phyloP scores from a whole-genome alignment of 1,140 invertebrate species.

The Pseudomyrmex pallidus region DNA sequence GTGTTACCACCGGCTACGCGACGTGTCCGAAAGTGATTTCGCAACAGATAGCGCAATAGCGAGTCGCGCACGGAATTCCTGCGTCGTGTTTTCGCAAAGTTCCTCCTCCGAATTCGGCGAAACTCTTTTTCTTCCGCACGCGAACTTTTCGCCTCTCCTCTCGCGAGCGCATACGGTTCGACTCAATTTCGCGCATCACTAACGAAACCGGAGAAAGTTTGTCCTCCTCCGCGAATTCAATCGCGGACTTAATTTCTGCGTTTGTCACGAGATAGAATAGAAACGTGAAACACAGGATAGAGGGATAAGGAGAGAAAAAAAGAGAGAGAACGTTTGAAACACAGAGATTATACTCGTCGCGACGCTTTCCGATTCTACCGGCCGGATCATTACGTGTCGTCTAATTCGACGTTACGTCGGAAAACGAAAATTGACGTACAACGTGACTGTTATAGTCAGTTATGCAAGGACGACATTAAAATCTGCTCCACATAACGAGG shows the following conservation, averaged over 20 bases:
- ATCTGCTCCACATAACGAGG: not conserved
- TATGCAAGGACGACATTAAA: constrained; percentile 7
- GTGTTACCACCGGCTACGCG: constrained; percentile 14
- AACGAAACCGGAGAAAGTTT: constrained; percentile 44
- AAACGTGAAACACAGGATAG: not conserved
- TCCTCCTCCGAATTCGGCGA: not conserved
- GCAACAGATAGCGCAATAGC: constrained; percentile 7
- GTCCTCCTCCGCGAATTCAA: constrained; percentile 24
- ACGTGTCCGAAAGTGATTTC: constrained; percentile 56
- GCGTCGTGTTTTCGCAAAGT: not conserved
- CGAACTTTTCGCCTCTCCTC: not conserved
- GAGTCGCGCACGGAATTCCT: constrained; percentile 18
- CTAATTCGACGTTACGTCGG: constrained; percentile 32
- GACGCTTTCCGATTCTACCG: constrained; percentile 8
- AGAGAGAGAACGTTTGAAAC: not conserved
- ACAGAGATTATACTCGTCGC: constrained; percentile 1
- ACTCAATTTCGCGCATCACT: not conserved
- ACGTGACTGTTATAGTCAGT: not conserved
- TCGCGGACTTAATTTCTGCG: constrained; percentile 30
- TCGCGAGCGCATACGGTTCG: not conserved
- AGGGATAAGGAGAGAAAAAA: too few species aligned
- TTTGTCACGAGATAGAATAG: constrained; percentile 8
- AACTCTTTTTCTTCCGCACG: too few species aligned
- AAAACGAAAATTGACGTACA: constrained; percentile 8
- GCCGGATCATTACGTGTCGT: constrained; percentile 21